These are phyloP conservation scores for Pemphredon lugubris DNA, from an alignment of 2,888 invertebrate species.

Conservation along the genomic window DNA sequence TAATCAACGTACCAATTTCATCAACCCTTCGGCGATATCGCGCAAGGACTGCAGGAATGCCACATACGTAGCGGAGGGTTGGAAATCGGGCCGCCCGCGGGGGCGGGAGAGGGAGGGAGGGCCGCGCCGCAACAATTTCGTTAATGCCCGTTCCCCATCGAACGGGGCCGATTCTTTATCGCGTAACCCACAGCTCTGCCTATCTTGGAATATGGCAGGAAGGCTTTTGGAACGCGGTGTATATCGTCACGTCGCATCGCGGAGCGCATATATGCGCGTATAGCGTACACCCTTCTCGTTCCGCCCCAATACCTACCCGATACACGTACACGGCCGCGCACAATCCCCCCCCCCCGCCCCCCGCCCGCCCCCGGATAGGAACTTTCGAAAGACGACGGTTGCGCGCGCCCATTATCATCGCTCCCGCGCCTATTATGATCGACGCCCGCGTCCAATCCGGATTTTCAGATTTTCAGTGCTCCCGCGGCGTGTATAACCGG, in stretches of 20 bases:
- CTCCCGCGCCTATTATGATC: conserved; percentile 58
- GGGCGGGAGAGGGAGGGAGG: background rate
- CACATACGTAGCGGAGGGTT: conserved; percentile 25
- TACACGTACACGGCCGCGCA: conserved; percentile 57
- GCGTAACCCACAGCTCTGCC: conserved; percentile 29
- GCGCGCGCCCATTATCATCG: conserved; percentile 59
- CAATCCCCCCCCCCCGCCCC: too few relatives aligned
- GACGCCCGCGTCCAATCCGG: conserved; percentile 50
- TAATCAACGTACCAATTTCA: conserved; percentile 66
- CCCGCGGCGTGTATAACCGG: conserved; percentile 35
- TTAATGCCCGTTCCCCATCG: conserved; percentile 53
- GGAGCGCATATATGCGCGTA: conserved; percentile 6
- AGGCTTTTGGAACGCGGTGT: conserved; percentile 65
- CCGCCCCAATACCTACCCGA: conserved; percentile 69
- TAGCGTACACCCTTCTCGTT: conserved; percentile 55
- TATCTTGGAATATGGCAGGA: conserved; percentile 44
- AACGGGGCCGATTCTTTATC: conserved; percentile 54
- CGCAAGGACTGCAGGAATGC: conserved; percentile 60
- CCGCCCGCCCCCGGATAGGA: conserved; percentile 52
- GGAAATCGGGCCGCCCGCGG: background rate
- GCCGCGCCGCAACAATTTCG: conserved; percentile 62
- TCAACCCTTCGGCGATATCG: conserved; percentile 63
- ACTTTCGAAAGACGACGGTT: conserved; percentile 64
- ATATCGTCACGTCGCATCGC: conserved; percentile 62
- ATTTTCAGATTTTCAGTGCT: conserved; percentile 56